These are phyloP conservation scores for Phania funesta DNA, from an alignment of 2,888 invertebrate genomes.

Conservation along the genomic window DNA sequence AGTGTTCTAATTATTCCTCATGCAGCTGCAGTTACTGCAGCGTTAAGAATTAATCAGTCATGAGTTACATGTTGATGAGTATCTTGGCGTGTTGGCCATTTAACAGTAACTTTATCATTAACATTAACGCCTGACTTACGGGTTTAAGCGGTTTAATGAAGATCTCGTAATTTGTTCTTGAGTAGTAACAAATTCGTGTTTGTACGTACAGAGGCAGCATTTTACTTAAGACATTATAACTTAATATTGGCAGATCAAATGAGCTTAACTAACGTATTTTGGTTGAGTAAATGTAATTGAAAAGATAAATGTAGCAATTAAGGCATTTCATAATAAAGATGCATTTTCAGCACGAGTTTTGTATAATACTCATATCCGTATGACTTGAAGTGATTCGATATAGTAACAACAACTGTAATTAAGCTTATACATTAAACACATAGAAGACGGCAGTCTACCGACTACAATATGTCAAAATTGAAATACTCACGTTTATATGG, in stretches of 20 bases:
- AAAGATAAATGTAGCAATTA: no score
- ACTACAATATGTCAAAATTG: no score
- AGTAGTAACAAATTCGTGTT: not conserved
- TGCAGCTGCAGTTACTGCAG: not conserved
- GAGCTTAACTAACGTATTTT: not conserved
- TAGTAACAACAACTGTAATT: no score
- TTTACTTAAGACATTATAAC: not conserved
- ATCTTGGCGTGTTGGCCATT: conserved; percentile 59
- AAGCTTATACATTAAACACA: no score
- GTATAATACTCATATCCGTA: no score
- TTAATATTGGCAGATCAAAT: not conserved
- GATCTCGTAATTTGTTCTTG: conserved; percentile 50
- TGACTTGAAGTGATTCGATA: no score
- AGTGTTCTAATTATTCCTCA: not conserved
- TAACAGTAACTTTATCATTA: conserved; percentile 60
- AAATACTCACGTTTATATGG: no score
- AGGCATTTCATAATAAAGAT: no score
- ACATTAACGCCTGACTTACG: conserved; percentile 57
- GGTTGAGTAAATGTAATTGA: no score
- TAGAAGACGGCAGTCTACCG: no score
- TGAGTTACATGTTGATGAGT: conserved; percentile 55
- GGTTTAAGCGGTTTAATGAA: conserved; percentile 44
- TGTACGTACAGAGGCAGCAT: not conserved
- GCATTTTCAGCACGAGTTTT: no score
- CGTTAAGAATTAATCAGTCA: conserved; percentile 49